Evolutionary conservation across 1,140 invertebrate genomes (phyloP).

Genomic region (Choristoneura fumiferana): DNA sequence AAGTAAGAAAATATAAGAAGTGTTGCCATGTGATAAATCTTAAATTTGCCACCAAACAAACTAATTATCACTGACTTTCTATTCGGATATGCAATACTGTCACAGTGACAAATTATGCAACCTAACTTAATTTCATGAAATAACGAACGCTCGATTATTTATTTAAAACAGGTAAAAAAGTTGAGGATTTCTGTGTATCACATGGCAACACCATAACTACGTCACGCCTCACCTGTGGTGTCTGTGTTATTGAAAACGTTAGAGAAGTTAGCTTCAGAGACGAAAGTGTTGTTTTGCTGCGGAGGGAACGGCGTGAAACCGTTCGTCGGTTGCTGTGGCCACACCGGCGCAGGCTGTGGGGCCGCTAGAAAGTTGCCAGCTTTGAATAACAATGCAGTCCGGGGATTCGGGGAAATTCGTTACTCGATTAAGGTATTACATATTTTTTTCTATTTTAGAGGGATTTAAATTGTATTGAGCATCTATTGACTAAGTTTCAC

Average conservation of each 20-base stretch:
- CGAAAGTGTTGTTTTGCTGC: slow-evolving; percentile 86
- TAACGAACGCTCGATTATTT: too few species aligned
- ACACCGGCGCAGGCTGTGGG: slow-evolving; percentile 30
- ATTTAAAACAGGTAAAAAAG: too few species aligned
- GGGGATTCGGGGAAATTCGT: too few species aligned
- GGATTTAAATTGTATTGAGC: too few species aligned
- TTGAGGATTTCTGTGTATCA: background rate
- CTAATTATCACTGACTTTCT: too few species aligned
- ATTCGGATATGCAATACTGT: too few species aligned
- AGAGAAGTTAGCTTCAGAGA: slow-evolving; percentile 91
- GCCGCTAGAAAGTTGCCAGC: slow-evolving; percentile 33
- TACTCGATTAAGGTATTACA: too few species aligned
- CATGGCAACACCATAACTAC: slow-evolving; percentile 30
- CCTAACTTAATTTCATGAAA: too few species aligned
- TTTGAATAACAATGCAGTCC: slow-evolving; percentile 28
- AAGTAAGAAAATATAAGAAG: slow-evolving; percentile 2
- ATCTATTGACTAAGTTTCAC: too few species aligned
- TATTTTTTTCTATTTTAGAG: too few species aligned
- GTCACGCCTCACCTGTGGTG: slow-evolving; percentile 81
- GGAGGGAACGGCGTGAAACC: slow-evolving; percentile 76
- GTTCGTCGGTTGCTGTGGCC: slow-evolving; percentile 57
- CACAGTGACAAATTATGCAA: too few species aligned
- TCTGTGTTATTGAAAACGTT: slow-evolving; percentile 90
- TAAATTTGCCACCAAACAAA: background rate
- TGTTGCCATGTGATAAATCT: slow-evolving; percentile 19